Evolutionary conservation across 1,140 invertebrate species (phyloP).

Genomic region (Caerostris extrusa): DNA sequence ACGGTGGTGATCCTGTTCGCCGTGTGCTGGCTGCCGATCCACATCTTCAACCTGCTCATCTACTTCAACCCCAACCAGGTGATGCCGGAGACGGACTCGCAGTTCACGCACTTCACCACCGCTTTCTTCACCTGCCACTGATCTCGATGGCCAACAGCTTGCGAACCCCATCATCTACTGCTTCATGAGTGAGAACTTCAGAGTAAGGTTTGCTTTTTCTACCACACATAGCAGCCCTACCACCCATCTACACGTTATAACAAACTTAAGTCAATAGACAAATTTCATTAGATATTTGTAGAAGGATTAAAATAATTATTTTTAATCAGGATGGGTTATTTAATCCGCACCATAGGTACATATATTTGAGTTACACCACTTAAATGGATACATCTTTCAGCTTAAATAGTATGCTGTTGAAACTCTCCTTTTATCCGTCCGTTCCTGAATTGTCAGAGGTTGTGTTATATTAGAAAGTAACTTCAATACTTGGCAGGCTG

Average conservation of each 20-base stretch:
- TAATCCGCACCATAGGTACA: background rate
- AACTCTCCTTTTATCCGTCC: too few relatives aligned
- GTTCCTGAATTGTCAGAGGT: too few relatives aligned
- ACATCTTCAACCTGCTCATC: conserved; percentile 81
- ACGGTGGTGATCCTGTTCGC: conserved; percentile 84
- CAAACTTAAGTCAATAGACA: background rate
- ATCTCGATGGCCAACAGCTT: conserved; percentile 88
- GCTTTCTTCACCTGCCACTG: conserved; percentile 83
- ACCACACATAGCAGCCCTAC: background rate
- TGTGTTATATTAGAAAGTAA: too few relatives aligned
- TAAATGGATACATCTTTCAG: too few relatives aligned
- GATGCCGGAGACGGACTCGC: conserved; percentile 79
- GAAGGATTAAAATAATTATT: background rate
- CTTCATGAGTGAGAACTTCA: conserved; percentile 92
- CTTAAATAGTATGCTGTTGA: too few relatives aligned
- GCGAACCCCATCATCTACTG: conserved; percentile 95
- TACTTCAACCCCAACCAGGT: conserved; percentile 79
- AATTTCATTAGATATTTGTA: background rate
- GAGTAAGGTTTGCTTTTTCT: conserved; percentile 82
- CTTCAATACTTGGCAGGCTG: too few relatives aligned
- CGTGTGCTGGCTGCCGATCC: conserved; percentile 84
- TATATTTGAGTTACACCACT: too few relatives aligned
- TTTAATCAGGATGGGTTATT: background rate
- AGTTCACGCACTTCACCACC: conserved; percentile 80
- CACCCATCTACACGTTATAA: background rate